Conservation (phyloP, 1,140 invertebrate genomes). For the Tetranychus urticae region DNA sequence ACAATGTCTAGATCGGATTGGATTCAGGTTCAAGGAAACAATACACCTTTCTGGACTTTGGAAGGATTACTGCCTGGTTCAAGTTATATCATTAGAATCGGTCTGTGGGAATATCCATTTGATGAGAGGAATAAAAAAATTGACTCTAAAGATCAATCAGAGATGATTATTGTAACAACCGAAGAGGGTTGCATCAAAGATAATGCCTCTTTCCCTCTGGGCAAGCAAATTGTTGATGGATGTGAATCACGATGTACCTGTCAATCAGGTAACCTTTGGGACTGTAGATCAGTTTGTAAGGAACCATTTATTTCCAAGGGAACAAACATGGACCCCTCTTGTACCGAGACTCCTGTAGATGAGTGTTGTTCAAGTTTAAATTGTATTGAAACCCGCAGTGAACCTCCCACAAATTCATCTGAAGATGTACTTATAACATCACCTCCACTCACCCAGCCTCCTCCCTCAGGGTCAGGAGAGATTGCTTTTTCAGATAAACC, state of each 20-base stretch:
- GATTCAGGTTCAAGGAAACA: constrained; percentile 11
- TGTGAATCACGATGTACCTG: constrained; percentile 52
- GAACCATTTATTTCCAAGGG: neutral
- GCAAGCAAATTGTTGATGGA: constrained; percentile 45
- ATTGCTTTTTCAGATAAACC: constrained; percentile 3
- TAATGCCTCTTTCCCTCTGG: constrained; percentile 41
- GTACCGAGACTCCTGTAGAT: neutral
- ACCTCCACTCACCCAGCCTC: neutral
- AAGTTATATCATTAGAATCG: constrained; percentile 17
- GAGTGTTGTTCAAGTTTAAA: neutral
- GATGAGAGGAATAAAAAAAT: constrained; percentile 8
- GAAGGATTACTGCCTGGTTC: constrained; percentile 15
- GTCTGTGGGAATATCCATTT: constrained; percentile 15
- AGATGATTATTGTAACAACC: constrained; percentile 12
- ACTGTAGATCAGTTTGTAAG: constrained; percentile 38
- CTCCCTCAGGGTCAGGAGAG: neutral
- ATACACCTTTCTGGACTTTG: constrained; percentile 14
- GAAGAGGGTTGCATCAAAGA: constrained; percentile 38
- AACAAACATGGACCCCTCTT: neutral
- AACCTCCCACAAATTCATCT: neutral
- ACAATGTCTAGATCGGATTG: constrained; percentile 2
- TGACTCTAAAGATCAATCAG: constrained; percentile 12
- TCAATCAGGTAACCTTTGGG: constrained; percentile 37
- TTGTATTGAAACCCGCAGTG: neutral
- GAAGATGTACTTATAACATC: no score